These are phyloP conservation scores for Corticium candelabrum DNA, from an alignment of 37 sponge, comb jelly and placozoan genomes.

Conservation along the genomic window DNA sequence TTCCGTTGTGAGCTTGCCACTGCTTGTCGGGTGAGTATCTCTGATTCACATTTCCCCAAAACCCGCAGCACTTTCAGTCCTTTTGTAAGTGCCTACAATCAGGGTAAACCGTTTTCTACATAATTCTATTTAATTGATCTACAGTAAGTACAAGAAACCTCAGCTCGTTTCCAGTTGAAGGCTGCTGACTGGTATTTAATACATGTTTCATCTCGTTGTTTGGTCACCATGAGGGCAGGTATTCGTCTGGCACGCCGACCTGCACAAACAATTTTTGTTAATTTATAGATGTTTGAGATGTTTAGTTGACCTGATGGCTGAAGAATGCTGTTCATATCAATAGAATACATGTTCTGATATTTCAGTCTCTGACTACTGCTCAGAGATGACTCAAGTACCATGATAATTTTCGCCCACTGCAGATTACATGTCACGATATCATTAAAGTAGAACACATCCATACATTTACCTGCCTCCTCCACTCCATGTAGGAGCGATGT, in stretches of 20 bases:
- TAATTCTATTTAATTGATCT: too few relatives aligned
- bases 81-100: background rate
- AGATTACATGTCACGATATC: background rate
- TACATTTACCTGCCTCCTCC: background rate
- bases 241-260: background rate
- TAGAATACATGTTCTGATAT: background rate
- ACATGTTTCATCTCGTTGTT: background rate
- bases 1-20: background rate
- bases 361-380: background rate
- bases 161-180: background rate
- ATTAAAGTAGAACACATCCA: too few relatives aligned
- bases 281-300: background rate
- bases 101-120: too few relatives aligned
- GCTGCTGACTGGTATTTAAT: background rate
- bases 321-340: background rate
- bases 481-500: background rate
- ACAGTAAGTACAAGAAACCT: background rate
- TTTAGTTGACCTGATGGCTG: background rate
- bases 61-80: background rate
- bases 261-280: background rate
- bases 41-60: background rate
- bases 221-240: background rate
- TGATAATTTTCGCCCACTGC: background rate
- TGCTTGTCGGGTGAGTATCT: background rate
- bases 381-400: conserved; percentile 1